Evolutionary conservation across 2,888 invertebrate genomes (phyloP), one percentile per base, ranked within the genome.

Genomic region (Cephus spinipes): DNA sequence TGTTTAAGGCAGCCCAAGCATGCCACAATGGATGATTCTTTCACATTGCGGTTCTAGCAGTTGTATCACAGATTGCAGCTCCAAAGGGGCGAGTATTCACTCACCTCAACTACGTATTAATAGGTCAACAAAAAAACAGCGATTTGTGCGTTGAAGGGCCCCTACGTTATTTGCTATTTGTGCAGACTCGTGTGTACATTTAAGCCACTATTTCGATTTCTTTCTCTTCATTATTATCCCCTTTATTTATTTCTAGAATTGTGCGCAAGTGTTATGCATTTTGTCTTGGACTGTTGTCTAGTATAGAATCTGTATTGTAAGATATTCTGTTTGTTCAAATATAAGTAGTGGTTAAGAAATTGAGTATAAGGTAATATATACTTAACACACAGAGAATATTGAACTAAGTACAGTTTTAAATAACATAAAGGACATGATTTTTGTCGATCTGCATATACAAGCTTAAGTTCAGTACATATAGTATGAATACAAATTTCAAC

Each of bases 41-140:
- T 83, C 77, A 35, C 79, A 80, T 83, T 79, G 81, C 80, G 80
- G 75, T 81, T 81, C 83, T 85, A 86, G 79, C 79, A 77, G 76
- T 82, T 81, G 79, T 84, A 86, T 85, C 84, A 86, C 83, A 85
- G 85, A 84, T 85, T 83, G 82, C 81, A 84, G 81, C 82, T 85
- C 82, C 81, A 82, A 74, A 74, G 80, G 80, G 79, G 79, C 40
- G 55, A 78, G 77, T 76, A 77, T 77, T 80, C 80, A 74, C 79
- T 83, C 80, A 79, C 82, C 81, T 81, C 77, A 74, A 79, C 80
- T 83, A 84, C 79, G 74, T 73, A 75, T 79, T 81, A 83, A 80
- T 75, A 33, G 71, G 32, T 71, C 71, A 71, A 71, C 32, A 23
- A 33, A 73, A 31, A 34, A 73, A 73, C n/a, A 73, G 74, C 35